These are phyloP conservation scores for Varanus salvator DNA, from an alignment of 2,113 vertebrate genomes.

Conservation along the genomic window DNA sequence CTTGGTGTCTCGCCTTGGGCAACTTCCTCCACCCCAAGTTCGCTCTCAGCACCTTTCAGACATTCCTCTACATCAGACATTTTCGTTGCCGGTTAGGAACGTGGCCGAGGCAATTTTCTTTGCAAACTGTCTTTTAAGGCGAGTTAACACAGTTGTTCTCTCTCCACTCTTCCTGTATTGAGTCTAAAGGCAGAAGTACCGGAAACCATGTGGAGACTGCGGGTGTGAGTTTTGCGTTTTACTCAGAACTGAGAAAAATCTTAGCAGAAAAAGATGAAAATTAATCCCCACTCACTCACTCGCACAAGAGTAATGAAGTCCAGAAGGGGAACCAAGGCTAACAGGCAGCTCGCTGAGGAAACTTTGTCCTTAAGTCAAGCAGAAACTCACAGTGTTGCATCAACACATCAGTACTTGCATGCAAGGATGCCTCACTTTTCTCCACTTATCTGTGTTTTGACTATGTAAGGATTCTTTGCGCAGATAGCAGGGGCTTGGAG, in stretches of 20 bases:
- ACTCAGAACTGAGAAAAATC: slow-evolving; percentile 11
- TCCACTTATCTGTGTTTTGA: slow-evolving; percentile 38
- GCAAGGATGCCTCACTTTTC: slow-evolving; percentile 1
- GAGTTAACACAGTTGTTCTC: fast-evolving
- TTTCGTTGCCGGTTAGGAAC: slow-evolving; percentile 10
- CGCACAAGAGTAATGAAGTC: background rate
- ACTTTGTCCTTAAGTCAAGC: slow-evolving; percentile 15
- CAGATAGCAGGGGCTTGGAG: slow-evolving; percentile 26
- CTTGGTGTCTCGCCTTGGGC: slow-evolving; percentile 8
- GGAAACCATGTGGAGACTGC: slow-evolving; percentile 59
- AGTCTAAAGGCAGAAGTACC: slow-evolving; percentile 65
- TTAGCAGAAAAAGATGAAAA: slow-evolving; percentile 8
- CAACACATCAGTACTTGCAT: slow-evolving; percentile 4
- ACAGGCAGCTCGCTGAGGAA: fast-evolving
- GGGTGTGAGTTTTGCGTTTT: slow-evolving; percentile 21
- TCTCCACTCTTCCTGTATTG: slow-evolving; percentile 57
- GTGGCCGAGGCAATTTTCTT: background rate
- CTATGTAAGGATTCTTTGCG: slow-evolving; percentile 13
- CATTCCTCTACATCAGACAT: slow-evolving; percentile 66
- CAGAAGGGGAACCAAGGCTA: background rate
- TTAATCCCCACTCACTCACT: background rate
- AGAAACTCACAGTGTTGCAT: slow-evolving; percentile 20
- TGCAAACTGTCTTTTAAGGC: background rate
- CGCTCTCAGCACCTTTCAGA: slow-evolving; percentile 44
- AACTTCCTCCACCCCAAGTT: slow-evolving; percentile 46